Base-by-base conservation (phyloP, 2,113 vertebrate genomes). In the Oryzias javanicus region DNA sequence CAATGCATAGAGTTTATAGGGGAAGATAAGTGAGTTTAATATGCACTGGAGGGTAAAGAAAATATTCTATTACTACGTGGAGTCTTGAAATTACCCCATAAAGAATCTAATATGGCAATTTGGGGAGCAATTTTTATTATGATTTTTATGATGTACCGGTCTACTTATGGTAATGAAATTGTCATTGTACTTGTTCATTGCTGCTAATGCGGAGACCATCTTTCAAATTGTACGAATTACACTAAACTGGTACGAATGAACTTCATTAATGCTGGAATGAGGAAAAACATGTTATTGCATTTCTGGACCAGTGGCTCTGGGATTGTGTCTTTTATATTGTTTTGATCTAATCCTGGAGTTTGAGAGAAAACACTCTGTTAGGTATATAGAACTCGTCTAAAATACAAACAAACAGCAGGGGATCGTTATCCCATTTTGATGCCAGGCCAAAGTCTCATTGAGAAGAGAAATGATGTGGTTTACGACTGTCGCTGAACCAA, bases 11-110 rank as follows among this genome's bases (percentile, higher is more conserved):
- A 94, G 92, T 95, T 96, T 95, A 95, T 94, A 97, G 92, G 94
- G 93, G 35, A 96, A 96, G 95, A 98, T 97, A 94, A 98, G 95
- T 96, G 95, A 95, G 93, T 98, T 98, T 98, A 99, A 98, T 98
- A 98, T 95, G 95, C 95, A 96, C 94, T 95, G 91, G 95, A 98
- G 95, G 96, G 94, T 95, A 95, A 95, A 95, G 94, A 91, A 94
- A 95, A 95, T 94, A 96, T 96, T 94, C 94, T 98, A 98, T 98
- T 97, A 96, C 94, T 90, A 92, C 93, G 90, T 94, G 93, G 93
- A 95, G 94, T 92, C 92, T 92, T 93, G 94, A 94, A 96, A 98
- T 97, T 95, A 95, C 92, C 94, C 95, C 93, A 96, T 97, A 97
- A 98, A 98, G 93, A 94, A 98, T 94, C 93, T 94, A 95, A 95